Evolutionary conservation across 2,797 vertebrate species (phyloP), one percentile per base, ranked within the genome.

Genomic region (Brotogeris chrysoptera): DNA sequence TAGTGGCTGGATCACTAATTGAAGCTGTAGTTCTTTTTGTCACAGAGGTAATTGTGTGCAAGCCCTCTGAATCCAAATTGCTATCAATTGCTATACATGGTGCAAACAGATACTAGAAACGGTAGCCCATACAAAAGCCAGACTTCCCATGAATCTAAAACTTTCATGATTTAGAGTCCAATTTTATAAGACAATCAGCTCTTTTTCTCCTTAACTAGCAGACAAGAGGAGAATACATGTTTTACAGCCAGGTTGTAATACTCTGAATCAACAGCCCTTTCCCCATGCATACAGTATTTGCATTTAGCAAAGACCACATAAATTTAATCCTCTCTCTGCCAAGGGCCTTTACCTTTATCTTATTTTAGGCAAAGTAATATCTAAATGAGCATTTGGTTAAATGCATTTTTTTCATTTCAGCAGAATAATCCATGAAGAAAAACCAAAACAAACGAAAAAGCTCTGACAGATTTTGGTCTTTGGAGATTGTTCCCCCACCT

Each of bases 211-310:
- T 55, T 52, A 80, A 66, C 46, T 73, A 59, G 60, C 6, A 50
- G 53, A 46, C 14, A 38, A 39, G 65, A 11, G 34, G 34, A 85
- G 32, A 88, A 41, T 5, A 34, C 2, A 11, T 8, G 1, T 70
- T 69, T 90, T 38, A 69, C 71, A n/a, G 24, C 47, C 25, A 27
- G 0, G 0, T n/a, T 88, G 82, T 47, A 77, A 53, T 47, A 36
- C 57, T 13, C 41, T 41, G 5, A 13, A n/a, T 28, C 44, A 77
- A 44, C 44, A 92, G 28, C 9, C 20, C 27, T 36, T 23, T 28
- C 17, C 9, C 18, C 5, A 4, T 13, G 7, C 19, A 25, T 4
- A 24, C 6, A 65, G 23, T 2, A 1, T 34, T 11, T 70, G 10
- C 13, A 16, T 70, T 60, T 73, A 83, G 16, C 36, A 53, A 28